Conservation (phyloP, 1,140 invertebrate genomes). For the Dendroctonus valens region DNA sequence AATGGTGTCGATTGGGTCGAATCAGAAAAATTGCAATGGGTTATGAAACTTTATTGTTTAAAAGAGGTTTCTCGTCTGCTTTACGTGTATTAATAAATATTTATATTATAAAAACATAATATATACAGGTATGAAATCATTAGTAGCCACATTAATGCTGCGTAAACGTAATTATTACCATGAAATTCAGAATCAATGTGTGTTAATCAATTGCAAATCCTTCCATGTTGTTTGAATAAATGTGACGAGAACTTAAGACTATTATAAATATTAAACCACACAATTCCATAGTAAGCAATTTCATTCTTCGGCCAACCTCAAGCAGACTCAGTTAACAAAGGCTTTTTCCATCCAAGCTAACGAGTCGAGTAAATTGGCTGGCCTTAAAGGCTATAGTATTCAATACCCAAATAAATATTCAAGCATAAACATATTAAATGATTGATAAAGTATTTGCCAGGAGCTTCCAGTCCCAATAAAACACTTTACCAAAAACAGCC, state of each 20-base stretch:
- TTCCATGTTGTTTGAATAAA: constrained; percentile 1
- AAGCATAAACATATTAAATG: not conserved
- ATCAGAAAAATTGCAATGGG: constrained; percentile 31
- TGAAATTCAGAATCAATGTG: constrained; percentile 7
- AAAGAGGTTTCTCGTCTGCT: constrained; percentile 39
- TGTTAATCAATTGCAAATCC: constrained; percentile 6
- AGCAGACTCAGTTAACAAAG: too few species aligned
- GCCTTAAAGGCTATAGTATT: constrained; percentile 13
- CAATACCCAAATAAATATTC: too few species aligned
- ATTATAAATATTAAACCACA: constrained; percentile 5
- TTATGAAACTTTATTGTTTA: constrained; percentile 47
- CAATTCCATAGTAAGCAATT: constrained; percentile 33
- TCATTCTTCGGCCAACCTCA: not conserved
- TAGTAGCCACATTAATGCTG: constrained; percentile 36
- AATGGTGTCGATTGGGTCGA: not conserved
- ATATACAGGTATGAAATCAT: constrained; percentile 49
- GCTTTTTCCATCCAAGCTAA: too few species aligned
- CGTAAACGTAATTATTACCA: constrained; percentile 31
- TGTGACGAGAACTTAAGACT: not conserved
- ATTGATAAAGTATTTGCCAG: too few species aligned
- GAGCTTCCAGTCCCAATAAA: not conserved
- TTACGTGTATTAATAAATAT: constrained; percentile 50
- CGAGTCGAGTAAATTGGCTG: too few species aligned
- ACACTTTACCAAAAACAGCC: constrained; percentile 41
- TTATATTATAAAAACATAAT: constrained; percentile 52